Base-by-base conservation (phyloP, 2,888 invertebrate species). In the Acholoe squamosa region DNA sequence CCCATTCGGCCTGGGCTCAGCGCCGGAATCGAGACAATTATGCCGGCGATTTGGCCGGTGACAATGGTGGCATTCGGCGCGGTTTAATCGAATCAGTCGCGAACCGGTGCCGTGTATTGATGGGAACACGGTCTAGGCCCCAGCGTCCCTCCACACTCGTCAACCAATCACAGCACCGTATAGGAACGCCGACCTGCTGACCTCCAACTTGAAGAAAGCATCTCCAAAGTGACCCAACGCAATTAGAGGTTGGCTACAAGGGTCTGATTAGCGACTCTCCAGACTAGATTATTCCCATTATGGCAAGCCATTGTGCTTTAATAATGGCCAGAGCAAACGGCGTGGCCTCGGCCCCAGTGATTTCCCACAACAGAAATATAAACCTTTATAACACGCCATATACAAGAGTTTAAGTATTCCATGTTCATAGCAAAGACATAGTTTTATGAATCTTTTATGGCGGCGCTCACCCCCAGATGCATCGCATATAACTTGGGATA, bases 21-120 rank as follows among this genome's bases (percentile, higher is more conserved):
- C 25, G 28, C 54, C 28, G n/a, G 56, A 54, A 86, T 86, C 86
- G 86, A 52, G 86, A 86, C 86, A 86, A 86, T 86, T 86, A 86
- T 33, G 86, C 54, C 54, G 86, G 54, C 86, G 86, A 86, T 86
- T 86, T 56, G 86, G n/a, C 16, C 19, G 54, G 54, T 56, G 86
- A 86, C 86, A 86, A 86, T 86, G 31, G 86, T n/a, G 12, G 54
- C 56, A 54, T 86, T 86, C 54, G 86, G 31, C 25, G 28, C 54
- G 54, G 54, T 86, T 86, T 86, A 86, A 86, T 86, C 54, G 54
- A 31, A 86, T 86, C 54, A 86, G 86, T 14, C 14, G n/a, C 25
- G 54, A 28, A 31, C 16, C 22, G 54, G 52, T 7, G 54, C 25
- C 33, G 86, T 25, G 54, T 86, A 86, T 86, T 86, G 86, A 86